Evolutionary conservation across 2,888 invertebrate species (phyloP), one percentile per base, ranked within the genome.

Genomic region (Cabera pusaria): DNA sequence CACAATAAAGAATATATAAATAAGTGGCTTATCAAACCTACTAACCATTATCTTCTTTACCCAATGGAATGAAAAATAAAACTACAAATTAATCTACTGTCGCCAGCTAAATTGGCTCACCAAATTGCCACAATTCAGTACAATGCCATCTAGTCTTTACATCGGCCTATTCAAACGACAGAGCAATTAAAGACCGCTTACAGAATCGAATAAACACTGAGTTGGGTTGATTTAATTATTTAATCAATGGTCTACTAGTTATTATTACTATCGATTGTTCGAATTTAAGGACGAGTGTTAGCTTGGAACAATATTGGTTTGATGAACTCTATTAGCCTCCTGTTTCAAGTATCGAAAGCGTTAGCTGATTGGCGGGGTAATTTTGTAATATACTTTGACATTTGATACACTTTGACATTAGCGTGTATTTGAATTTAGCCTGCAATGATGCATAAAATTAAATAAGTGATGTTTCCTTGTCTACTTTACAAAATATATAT

Each of bases 161-260:
- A 34, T 10, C 10, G 16, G 20, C 16, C 28, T 17, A 21, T 34
- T 40, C 23, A 23, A 40, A 33, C 33, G 9, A 10, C 23, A 34
- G 11, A 28, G 10, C 28, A 40, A 34, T 40, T 40, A 40, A 42
- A 18, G 4, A 6, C 21, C 9, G 18, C 19, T 31, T 18, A 27
- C 28, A 17, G 25, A 17, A 6, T 21, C 24, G 36, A 40, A 40
- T 37, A 36, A 45, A 45, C 44, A 37, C 29, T 45, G 6, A 27
- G 33, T 28, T 22, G 16, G 8, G 29, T 17, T 41, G 19, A 26
- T 37, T 45, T 28, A 29, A 37, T 45, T 32, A 37, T 16, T 31
- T 24, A 33, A 37, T 33, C 7, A 11, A 12, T 39, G 23, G 25
- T 29, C 19, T 17, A 10, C 20, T 26, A 17, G 18, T 26, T 25